Evolutionary conservation across 2,888 invertebrate genomes (phyloP).

Genomic region (Sesia apiformis): DNA sequence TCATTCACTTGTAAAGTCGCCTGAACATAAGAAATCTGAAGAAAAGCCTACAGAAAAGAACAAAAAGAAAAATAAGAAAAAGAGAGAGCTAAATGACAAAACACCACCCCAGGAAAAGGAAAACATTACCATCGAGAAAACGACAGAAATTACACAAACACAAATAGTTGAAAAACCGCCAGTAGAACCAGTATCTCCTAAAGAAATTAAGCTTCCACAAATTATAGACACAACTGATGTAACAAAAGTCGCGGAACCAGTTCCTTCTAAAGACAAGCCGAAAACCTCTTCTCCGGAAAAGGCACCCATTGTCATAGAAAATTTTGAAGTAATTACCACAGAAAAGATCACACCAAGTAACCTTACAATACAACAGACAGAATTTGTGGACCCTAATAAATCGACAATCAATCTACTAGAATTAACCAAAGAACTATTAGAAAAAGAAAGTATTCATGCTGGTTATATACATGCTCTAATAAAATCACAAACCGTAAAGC

Average conservation of each 20-base stretch:
- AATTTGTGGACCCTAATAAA: slow-evolving; percentile 3
- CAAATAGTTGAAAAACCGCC: too few species aligned
- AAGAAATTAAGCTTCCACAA: not conserved
- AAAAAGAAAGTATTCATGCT: slow-evolving; percentile 3
- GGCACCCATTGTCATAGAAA: not conserved
- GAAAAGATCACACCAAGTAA: not conserved
- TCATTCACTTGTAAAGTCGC: not conserved
- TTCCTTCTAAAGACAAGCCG: not conserved
- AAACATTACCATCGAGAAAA: not conserved
- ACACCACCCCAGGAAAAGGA: not conserved
- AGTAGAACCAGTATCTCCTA: too few species aligned
- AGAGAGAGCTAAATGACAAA: not conserved
- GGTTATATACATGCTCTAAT: not conserved
- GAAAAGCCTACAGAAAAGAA: not conserved
- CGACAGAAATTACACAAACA: too few species aligned
- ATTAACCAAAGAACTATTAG: slow-evolving; percentile 3
- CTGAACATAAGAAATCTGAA: not conserved
- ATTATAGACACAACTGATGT: not conserved
- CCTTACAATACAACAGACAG: not conserved
- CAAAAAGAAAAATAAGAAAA: not conserved
- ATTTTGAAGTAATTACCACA: not conserved
- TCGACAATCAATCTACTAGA: not conserved
- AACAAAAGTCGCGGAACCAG: not conserved
- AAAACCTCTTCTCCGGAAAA: slow-evolving; percentile 1
- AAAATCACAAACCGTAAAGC: not conserved